These are phyloP conservation scores for Erethizon dorsatum DNA, from an alignment of 2,797 vertebrate genomes.

Conservation along the genomic window DNA sequence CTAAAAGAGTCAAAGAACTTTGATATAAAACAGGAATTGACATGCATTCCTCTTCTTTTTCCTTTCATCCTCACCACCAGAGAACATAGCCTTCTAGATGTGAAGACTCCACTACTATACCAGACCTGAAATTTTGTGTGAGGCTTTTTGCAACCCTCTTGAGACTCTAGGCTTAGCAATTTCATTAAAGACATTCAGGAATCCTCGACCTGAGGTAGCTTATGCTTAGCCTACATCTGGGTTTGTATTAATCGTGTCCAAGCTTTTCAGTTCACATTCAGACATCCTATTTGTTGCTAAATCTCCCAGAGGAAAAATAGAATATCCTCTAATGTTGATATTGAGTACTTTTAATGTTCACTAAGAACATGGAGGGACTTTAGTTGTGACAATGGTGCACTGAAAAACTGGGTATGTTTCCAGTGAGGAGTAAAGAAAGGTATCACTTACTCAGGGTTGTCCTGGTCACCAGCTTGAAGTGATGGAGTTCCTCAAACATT, in stretches of 20 bases:
- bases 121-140: background rate
- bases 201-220: slow-evolving; percentile 2
- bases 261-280: slow-evolving; percentile 33
- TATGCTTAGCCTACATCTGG: background rate
- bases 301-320: background rate
- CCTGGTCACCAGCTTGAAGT: slow-evolving; percentile 91
- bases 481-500: slow-evolving; percentile 91
- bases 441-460: slow-evolving; percentile 91
- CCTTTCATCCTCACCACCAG: slow-evolving; percentile 5
- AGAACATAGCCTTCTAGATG: background rate
- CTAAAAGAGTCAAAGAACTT: slow-evolving; percentile 21
- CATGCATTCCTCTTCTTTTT: background rate
- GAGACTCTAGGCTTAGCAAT: slow-evolving; percentile 32
- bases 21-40: background rate
- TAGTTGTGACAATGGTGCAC: background rate
- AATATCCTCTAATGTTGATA: background rate
- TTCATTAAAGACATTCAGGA: slow-evolving; percentile 47
- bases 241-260: slow-evolving; percentile 46
- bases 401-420: slow-evolving; percentile 50
- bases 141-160: slow-evolving; percentile 8
- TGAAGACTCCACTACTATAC: background rate
- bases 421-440: background rate
- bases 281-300: background rate
- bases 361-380: background rate
- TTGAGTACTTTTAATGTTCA: background rate